Evolutionary conservation across 2,797 vertebrate species (phyloP).

Genomic region (Acrossocheilus wenchowensis): DNA sequence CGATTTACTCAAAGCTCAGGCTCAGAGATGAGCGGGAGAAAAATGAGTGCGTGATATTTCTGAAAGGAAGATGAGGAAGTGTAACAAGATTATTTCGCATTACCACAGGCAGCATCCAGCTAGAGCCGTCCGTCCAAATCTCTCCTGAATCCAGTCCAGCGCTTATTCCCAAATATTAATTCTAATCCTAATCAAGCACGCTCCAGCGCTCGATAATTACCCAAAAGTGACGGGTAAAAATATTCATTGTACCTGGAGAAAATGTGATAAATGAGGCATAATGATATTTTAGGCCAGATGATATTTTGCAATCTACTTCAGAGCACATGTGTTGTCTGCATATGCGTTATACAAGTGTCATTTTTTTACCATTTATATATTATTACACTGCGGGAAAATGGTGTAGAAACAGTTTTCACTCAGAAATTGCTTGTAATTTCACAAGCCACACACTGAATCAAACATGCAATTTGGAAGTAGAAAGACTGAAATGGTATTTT

Average conservation of each 20-base stretch:
- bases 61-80: slow-evolving; percentile 31
- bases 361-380: background rate
- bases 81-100: slow-evolving; percentile 40
- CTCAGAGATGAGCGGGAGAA: background rate
- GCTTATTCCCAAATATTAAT: slow-evolving; percentile 12
- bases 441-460: no score
- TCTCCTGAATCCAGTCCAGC: slow-evolving; percentile 28
- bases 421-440: no score
- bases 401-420: no score
- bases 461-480: no score
- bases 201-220: background rate
- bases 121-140: slow-evolving; percentile 15
- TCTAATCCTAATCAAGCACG: slow-evolving; percentile 14
- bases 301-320: background rate
- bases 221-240: background rate
- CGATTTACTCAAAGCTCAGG: slow-evolving; percentile 14
- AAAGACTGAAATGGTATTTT: no score
- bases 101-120: slow-evolving; percentile 17
- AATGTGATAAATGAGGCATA: background rate
- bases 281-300: background rate
- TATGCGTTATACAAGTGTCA: background rate
- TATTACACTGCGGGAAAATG: background rate
- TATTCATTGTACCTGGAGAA: background rate
- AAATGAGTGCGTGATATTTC: slow-evolving; percentile 23
- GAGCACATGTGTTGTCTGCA: background rate